Percentiles rank a stretch among this genome's conserved stretches.
These are phyloP conservation scores for Steinernema khuongi DNA, from an alignment of 1,140 invertebrate genomes.

Conservation along the genomic window DNA sequence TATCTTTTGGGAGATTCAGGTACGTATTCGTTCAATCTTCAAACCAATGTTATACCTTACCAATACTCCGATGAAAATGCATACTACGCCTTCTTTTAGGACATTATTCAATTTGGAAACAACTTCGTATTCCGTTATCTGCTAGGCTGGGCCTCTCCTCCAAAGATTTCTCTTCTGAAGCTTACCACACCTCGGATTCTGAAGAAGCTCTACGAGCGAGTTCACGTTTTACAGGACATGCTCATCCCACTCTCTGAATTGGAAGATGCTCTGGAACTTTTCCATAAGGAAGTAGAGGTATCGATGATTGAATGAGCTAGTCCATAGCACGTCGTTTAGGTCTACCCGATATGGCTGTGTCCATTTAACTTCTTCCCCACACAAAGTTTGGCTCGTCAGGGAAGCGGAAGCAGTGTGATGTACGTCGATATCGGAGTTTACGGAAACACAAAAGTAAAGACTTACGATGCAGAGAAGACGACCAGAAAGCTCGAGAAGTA, in stretches of 20 bases:
- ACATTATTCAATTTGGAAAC: conserved; percentile 81
- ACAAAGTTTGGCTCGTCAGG: conserved; percentile 68
- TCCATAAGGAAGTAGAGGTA: conserved; percentile 70
- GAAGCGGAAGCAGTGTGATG: conserved; percentile 60
- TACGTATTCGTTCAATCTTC: conserved; percentile 50
- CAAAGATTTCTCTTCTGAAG: conserved; percentile 76
- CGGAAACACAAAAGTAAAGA: conserved; percentile 61
- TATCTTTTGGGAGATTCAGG: conserved; percentile 77
- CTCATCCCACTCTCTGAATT: conserved; percentile 69
- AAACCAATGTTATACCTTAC: background rate
- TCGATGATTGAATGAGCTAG: conserved; percentile 11
- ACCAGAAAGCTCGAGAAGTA: conserved; percentile 70
- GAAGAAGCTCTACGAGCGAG: conserved; percentile 71
- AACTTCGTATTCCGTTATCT: conserved; percentile 69
- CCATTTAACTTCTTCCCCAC: conserved; percentile 70
- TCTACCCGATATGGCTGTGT: conserved; percentile 79
- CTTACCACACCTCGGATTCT: conserved; percentile 69
- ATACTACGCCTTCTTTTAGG: conserved; percentile 62
- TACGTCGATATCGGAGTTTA: conserved; percentile 75
- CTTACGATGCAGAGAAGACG: conserved; percentile 67
- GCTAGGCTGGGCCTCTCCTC: conserved; percentile 75
- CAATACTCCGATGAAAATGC: too few relatives aligned
- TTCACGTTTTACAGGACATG: conserved; percentile 79
- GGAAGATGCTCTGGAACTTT: conserved; percentile 66
- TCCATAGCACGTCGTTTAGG: conserved; percentile 59